Conservation (phyloP, 2,888 invertebrate genomes). For the Salticus scenicus region DNA sequence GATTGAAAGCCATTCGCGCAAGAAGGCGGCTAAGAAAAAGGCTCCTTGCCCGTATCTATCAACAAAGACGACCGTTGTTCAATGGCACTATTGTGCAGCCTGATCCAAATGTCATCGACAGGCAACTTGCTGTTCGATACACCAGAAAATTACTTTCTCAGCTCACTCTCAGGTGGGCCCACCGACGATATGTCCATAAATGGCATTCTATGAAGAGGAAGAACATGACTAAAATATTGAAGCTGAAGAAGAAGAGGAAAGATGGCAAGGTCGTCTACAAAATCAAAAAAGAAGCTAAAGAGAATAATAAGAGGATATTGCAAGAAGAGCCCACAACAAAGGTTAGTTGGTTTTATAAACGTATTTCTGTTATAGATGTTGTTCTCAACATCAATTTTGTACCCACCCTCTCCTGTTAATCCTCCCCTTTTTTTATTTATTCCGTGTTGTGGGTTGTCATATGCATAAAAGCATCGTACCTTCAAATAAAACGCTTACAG, state of each 20-base stretch:
- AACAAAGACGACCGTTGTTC: slow-evolving; percentile 28
- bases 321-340: slow-evolving; percentile 10
- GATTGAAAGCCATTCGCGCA: slow-evolving; percentile 37
- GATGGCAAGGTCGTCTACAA: slow-evolving; percentile 37
- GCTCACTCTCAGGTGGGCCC: slow-evolving; percentile 59
- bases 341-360: slow-evolving; percentile 5
- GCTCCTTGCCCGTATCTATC: slow-evolving; percentile 52
- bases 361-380: too few relatives aligned
- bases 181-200: slow-evolving; percentile 54
- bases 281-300: slow-evolving; percentile 23
- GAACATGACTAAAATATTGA: slow-evolving; percentile 72
- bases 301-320: background rate
- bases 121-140: slow-evolving; percentile 34
- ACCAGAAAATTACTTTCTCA: slow-evolving; percentile 60
- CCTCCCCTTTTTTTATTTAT: too few relatives aligned
- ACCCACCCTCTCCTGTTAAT: too few relatives aligned
- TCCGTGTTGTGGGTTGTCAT: too few relatives aligned
- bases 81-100: background rate
- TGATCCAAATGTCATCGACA: slow-evolving; percentile 25
- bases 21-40: slow-evolving; percentile 38
- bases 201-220: slow-evolving; percentile 72
- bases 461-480: too few relatives aligned
- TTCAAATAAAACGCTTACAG: too few relatives aligned
- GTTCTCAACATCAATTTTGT: too few relatives aligned
- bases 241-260: slow-evolving; percentile 55